Base-by-base conservation (phyloP, 2,888 invertebrate genomes). In the Tinea pellionella region DNA sequence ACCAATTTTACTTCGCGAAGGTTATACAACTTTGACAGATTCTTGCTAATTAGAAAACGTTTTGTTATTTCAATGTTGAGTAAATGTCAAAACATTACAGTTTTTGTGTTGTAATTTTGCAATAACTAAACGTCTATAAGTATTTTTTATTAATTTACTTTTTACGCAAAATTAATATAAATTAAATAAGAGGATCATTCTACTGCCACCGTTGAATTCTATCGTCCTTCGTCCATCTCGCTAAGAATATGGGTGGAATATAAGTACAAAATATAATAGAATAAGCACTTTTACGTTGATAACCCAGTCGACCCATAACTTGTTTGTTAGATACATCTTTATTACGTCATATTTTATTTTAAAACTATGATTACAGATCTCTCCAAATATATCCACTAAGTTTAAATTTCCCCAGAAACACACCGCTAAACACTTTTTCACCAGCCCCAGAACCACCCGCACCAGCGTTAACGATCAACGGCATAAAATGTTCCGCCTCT, bases 401-500 rank as follows among this genome's bases (percentile, higher is more conserved):
- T 55, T 65, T 64, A 60, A 75, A 77, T 60, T 69, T 74, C 3
- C 60, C 60, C 8, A 61, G 32, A 59, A 65, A 75, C 0, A 69
- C 64, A 0, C 67, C 65, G 7, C 67, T 64, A 15, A 72, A 74
- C 6, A 75, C 63, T 60, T 70, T 74, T 16, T 61, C 70, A 0
- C 70, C 73, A 12, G 64, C 62, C 0, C 60, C 61, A 7, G 62
- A 12, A 12, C 76, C 73, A n/a, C 68, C 70, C 0, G 76, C 75
- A 0, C 75, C 76, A 0, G 67, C 63, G 57, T 67, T 69, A 2
- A 76, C 76, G 16, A 77, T 68, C 11, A 76, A 61, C 0, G 76
- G 76, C 76, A 76, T 75, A 1, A 77, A 61, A 63, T 77, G 76
- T 24, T 77, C 76, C 0, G 75, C 75, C 11, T 72, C 66, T 0